Evolutionary conservation across 2,797 vertebrate species (phyloP).

Genomic region (Loriculus beryllinus): DNA sequence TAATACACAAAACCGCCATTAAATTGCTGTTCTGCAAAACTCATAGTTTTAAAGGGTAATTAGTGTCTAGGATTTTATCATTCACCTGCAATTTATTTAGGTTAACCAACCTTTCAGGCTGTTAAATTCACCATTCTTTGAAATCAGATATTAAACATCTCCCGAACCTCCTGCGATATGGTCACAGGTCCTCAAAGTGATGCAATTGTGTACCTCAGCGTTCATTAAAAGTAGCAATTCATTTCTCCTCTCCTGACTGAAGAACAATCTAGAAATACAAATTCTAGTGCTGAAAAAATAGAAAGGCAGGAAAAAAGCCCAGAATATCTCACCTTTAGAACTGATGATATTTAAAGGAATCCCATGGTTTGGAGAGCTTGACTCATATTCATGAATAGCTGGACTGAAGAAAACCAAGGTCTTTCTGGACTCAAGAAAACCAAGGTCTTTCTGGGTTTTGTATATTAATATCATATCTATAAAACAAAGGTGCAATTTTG

Average conservation of each 20-base stretch:
- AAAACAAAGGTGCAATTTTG: neutral
- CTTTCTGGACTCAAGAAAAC: neutral
- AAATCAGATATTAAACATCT: neutral
- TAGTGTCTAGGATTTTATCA: neutral
- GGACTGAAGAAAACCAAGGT: neutral
- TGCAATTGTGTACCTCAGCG: neutral
- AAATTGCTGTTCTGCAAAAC: neutral
- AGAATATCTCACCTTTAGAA: neutral
- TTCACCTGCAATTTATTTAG: neutral
- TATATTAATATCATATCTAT: neutral
- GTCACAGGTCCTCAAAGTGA: neutral
- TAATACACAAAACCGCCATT: neutral
- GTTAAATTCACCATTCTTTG: neutral
- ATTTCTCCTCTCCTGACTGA: neutral
- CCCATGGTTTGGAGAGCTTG: neutral
- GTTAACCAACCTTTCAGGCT: neutral
- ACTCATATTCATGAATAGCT: neutral
- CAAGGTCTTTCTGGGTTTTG: neutral
- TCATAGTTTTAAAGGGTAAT: neutral
- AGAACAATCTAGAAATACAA: neutral
- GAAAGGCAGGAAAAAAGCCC: rapidly evolving
- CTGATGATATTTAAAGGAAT: neutral
- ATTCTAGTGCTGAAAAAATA: neutral
- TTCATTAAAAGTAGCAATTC: neutral
- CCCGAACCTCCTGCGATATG: neutral